A percentile compares a stretch with the other conserved stretches of the same genome.
These are phyloP conservation scores for Aspidiotus rigidus DNA, from an alignment of 2,888 invertebrate genomes.

Conservation along the genomic window DNA sequence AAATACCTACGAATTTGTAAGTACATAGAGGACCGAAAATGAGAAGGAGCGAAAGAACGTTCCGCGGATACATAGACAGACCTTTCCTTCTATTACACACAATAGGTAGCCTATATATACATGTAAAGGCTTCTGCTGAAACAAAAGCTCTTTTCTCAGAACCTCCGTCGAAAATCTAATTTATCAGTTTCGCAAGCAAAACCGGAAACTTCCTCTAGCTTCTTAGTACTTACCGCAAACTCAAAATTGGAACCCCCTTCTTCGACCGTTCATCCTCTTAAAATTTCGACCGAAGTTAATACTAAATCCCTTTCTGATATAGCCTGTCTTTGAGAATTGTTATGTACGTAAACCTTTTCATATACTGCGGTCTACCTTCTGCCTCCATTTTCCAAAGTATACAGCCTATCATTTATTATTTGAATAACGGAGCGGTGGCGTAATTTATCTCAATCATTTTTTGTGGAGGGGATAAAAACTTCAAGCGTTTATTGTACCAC, in stretches of 20 bases:
- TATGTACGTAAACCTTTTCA: conserved; percentile 22
- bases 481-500: too few relatives aligned
- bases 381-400: conserved; percentile 19
- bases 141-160: conserved; percentile 33
- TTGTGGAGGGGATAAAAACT: too few relatives aligned
- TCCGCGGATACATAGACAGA: conserved; percentile 24
- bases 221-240: conserved; percentile 29
- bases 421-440: conserved; percentile 16
- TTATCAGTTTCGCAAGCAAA: conserved; percentile 32
- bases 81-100: conserved; percentile 30
- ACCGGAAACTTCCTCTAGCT: conserved; percentile 33
- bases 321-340: conserved; percentile 31
- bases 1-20: conserved; percentile 33
- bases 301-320: conserved; percentile 32
- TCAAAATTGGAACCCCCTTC: conserved; percentile 31
- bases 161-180: conserved; percentile 32
- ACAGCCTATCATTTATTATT: conserved; percentile 19
- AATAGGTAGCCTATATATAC: conserved; percentile 16
- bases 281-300: conserved; percentile 29
- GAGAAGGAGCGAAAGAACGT: conserved; percentile 32
- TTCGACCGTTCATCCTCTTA: conserved; percentile 25
- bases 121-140: conserved; percentile 23
- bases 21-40: conserved; percentile 28
- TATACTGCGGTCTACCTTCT: conserved; percentile 21
- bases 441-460: background rate